These are phyloP conservation scores for Lateolabrax maculatus DNA, from an alignment of 2,797 vertebrate species.

Conservation along the genomic window DNA sequence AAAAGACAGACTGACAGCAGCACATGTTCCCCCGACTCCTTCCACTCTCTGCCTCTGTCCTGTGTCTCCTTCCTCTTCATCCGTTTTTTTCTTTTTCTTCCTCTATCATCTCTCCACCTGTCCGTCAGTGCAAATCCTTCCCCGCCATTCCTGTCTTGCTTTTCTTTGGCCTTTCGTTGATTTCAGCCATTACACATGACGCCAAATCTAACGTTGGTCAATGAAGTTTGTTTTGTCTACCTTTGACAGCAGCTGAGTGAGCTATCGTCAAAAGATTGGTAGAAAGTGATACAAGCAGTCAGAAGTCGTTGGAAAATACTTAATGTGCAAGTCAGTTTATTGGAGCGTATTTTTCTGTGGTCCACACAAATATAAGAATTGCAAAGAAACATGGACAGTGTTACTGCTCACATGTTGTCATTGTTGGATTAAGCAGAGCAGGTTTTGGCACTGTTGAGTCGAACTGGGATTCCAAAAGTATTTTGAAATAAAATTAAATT, in stretches of 20 bases:
- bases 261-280: slow-evolving; percentile 20
- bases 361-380: slow-evolving; percentile 27
- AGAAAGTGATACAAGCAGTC: slow-evolving; percentile 2
- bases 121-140: slow-evolving; percentile 38
- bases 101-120: slow-evolving; percentile 41
- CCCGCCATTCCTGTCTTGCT: slow-evolving; percentile 9
- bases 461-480: background rate
- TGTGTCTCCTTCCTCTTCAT: slow-evolving; percentile 44
- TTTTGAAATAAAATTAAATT: slow-evolving; percentile 16
- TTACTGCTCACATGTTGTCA: slow-evolving; percentile 22
- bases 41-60: slow-evolving; percentile 56
- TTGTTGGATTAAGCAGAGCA: slow-evolving; percentile 11
- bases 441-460: slow-evolving; percentile 16
- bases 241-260: slow-evolving; percentile 5
- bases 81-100: slow-evolving; percentile 34
- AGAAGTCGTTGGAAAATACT: slow-evolving; percentile 23
- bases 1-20: slow-evolving; percentile 84
- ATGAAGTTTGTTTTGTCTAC: slow-evolving; percentile 34
- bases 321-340: background rate
- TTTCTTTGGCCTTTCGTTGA: slow-evolving; percentile 19
- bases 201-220: background rate
- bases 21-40: slow-evolving; percentile 78
- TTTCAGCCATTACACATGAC: slow-evolving; percentile 8
- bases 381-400: slow-evolving; percentile 21
- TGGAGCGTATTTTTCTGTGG: background rate